phyloP scores from a whole-genome alignment of 2,797 vertebrate genomes.

The Microctenopoma steveboyesi region DNA sequence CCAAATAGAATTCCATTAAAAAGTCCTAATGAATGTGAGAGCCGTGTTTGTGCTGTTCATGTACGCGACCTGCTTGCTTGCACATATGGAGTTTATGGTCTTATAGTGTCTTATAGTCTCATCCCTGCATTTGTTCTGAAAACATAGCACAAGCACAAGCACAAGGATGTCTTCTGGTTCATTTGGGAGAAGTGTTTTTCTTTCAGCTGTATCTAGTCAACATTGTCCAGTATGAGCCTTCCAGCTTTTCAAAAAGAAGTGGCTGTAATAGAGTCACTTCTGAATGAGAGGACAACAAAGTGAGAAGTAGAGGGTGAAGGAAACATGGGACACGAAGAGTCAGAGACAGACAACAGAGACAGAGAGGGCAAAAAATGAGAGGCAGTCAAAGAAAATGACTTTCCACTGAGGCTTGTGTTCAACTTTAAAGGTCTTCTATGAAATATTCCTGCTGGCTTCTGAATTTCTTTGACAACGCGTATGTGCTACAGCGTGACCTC shows the following conservation, averaged over 20 bases:
- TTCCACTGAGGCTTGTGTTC: not conserved
- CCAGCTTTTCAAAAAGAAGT: conserved; percentile 35
- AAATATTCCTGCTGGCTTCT: not conserved
- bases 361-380: conserved; percentile 8
- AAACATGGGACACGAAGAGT: not conserved
- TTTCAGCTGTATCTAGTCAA: conserved; percentile 1
- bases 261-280: conserved; percentile 46
- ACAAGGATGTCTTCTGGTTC: not conserved
- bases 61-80: not conserved
- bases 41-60: not conserved
- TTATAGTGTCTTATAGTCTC: not conserved
- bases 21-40: conserved; percentile 3
- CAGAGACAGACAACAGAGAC: not conserved
- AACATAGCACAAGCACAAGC: not conserved
- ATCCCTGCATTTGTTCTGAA: not conserved
- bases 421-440: not conserved
- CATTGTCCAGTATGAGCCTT: conserved; percentile 4
- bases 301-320: conserved; percentile 6
- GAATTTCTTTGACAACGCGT: not conserved
- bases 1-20: not conserved
- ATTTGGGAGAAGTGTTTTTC: not conserved
- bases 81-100: not conserved
- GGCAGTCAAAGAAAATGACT: not conserved
- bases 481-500: conserved; percentile 1
- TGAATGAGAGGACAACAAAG: conserved; percentile 13